Evolutionary conservation across 1,140 invertebrate species (phyloP).

Genomic region (Drosophila pectinifera): DNA sequence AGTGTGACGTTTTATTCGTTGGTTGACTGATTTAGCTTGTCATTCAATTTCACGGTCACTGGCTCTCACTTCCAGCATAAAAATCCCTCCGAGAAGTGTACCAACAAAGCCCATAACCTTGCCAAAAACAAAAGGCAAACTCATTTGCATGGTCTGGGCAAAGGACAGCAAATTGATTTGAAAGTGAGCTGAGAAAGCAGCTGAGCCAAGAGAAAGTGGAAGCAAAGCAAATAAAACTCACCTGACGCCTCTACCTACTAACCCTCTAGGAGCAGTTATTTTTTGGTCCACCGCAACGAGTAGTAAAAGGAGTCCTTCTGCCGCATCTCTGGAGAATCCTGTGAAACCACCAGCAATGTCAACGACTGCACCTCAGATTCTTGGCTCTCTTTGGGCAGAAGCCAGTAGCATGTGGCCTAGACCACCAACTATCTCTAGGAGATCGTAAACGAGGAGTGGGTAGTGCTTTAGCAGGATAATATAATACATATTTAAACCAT

Average conservation of each 20-base stretch:
- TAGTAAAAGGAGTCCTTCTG: conserved; percentile 8
- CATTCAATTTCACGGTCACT: conserved; percentile 82
- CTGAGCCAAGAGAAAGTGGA: conserved; percentile 35
- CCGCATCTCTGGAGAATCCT: neutral
- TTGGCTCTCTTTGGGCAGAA: neutral
- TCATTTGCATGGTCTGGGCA: conserved; percentile 58
- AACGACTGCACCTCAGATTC: conserved; percentile 11
- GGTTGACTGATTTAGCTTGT: conserved; percentile 79
- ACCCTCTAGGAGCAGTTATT: conserved; percentile 9
- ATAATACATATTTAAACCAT: neutral
- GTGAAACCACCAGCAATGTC: conserved; percentile 29
- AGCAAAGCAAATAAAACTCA: conserved; percentile 1
- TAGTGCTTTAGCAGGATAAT: too few relatives aligned
- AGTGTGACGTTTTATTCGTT: conserved; percentile 72
- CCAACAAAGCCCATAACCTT: conserved; percentile 17
- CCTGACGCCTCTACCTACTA: neutral
- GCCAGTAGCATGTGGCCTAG: neutral
- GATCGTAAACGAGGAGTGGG: too few relatives aligned
- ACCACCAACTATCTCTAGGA: too few relatives aligned
- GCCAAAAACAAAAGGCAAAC: conserved; percentile 21
- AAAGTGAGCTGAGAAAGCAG: conserved; percentile 49
- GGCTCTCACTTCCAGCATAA: conserved; percentile 53
- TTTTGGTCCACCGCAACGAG: conserved; percentile 7
- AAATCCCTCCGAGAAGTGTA: conserved; percentile 41
- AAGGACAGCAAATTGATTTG: conserved; percentile 66